Base-by-base conservation (phyloP, 2,888 invertebrate species). In the Leptarthrus brevirostris region DNA sequence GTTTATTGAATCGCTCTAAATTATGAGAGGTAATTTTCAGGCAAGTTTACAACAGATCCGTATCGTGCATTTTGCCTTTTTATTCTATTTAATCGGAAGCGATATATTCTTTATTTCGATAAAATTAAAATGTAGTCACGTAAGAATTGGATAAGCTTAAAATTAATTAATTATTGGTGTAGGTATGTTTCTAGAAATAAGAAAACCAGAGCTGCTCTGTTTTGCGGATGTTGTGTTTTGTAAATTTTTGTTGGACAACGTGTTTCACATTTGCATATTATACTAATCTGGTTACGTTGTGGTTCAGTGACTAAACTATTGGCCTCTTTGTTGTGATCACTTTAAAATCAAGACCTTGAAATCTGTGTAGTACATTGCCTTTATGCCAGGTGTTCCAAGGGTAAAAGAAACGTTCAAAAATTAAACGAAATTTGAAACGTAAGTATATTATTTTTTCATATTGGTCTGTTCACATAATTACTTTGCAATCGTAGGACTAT, bases 151-250 rank as follows among this genome's bases (percentile, higher is more conserved):
- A 34, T 34, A 34, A 58, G 36, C 36, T 16, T 36, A 18, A 58
- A 58, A 58, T 58, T 58, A 58, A 58, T 58, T 58, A 58, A 58
- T 58, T 58, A 36, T 58, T 58, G 36, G 36, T 58, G 58, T n/a
- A n/a, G n/a, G n/a, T 34, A 36, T 36, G 34, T 36, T n/a, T 36
- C 18, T 20, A 58, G 58, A 58, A 58, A 18, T 36, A 12, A 12
- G n/a, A 40, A 40, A 40, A 40, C 5, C 2, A 40, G n/a, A 12
- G 12, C 6, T 12, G n/a, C 30, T 5, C 4, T 30, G 30, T 8
- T 40, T 40, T 12, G 2, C 40, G 40, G 40, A 40, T 40, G 40
- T 40, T 6, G 40, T 12, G 40, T 40, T 40, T 40, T 40, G 40
- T 12, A 40, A 6, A 40, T 40, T 40, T 40, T 40, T 40, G 0